Conservation (phyloP, 2,113 vertebrate species). For the Oryzias celebensis region DNA sequence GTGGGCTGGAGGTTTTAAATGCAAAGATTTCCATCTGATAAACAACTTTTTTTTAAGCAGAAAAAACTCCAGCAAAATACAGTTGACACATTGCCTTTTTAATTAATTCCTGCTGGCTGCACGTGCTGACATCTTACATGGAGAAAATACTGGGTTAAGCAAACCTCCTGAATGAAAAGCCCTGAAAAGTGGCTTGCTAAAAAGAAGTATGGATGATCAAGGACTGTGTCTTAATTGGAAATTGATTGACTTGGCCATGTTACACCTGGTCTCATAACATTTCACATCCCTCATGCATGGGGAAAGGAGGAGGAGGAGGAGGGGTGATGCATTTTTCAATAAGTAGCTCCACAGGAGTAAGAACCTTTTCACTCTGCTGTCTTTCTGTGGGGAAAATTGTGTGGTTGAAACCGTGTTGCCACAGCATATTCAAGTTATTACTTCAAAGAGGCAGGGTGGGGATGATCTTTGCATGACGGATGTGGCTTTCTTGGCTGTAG, state of each 20-base stretch:
- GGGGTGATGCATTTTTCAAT: slow-evolving; percentile 47
- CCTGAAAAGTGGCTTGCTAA: slow-evolving; percentile 54
- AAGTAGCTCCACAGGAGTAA: slow-evolving; percentile 15
- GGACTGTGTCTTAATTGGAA: slow-evolving; percentile 59
- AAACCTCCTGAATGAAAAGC: slow-evolving; percentile 45
- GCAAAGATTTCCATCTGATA: slow-evolving; percentile 44
- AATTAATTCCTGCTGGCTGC: slow-evolving; percentile 41
- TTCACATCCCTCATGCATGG: slow-evolving; percentile 40
- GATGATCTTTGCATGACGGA: slow-evolving; percentile 73
- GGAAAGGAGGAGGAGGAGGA: neutral
- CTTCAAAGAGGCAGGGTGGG: slow-evolving; percentile 70
- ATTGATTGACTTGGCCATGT: slow-evolving; percentile 65
- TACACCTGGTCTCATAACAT: slow-evolving; percentile 63
- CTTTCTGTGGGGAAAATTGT: slow-evolving; percentile 40
- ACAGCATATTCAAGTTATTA: slow-evolving; percentile 57
- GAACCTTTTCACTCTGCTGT: slow-evolving; percentile 19
- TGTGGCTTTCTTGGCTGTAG: slow-evolving; percentile 61
- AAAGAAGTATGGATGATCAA: slow-evolving; percentile 55
- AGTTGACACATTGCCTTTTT: slow-evolving; percentile 29
- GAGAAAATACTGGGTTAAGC: slow-evolving; percentile 37
- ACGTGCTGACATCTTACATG: slow-evolving; percentile 41
- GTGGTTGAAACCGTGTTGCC: slow-evolving; percentile 53
- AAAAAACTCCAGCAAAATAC: slow-evolving; percentile 21
- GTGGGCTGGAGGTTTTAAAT: slow-evolving; percentile 34
- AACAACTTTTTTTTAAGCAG: slow-evolving; percentile 37